Evolutionary conservation across 1,140 invertebrate genomes (phyloP).

Genomic region (Linepithema humile): DNA sequence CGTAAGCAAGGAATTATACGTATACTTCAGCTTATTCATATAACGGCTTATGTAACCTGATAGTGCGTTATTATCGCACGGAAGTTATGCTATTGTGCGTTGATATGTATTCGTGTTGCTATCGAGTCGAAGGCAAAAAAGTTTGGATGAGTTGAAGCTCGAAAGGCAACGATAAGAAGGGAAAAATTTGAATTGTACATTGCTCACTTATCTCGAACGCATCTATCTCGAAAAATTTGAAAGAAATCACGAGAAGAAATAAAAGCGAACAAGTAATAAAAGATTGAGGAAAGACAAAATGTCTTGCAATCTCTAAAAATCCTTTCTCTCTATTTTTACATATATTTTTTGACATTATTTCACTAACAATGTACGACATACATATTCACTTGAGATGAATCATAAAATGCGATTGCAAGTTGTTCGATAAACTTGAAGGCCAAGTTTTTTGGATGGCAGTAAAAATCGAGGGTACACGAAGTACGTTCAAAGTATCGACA

Average conservation of each 20-base stretch:
- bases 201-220: conserved; percentile 1
- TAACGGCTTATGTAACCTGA: conserved; percentile 31
- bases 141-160: conserved; percentile 29
- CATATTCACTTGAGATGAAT: neutral
- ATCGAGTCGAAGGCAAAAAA: conserved; percentile 24
- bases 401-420: neutral
- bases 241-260: neutral
- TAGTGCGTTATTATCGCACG: conserved; percentile 39
- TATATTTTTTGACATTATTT: neutral
- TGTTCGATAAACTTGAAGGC: neutral
- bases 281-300: neutral
- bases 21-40: neutral
- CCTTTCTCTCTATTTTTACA: no score
- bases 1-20: neutral
- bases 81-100: conserved; percentile 31
- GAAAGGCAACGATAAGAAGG: conserved; percentile 39
- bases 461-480: neutral
- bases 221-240: neutral
- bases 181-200: conserved; percentile 19
- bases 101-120: conserved; percentile 22
- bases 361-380: neutral
- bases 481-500: conserved; percentile 32
- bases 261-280: neutral
- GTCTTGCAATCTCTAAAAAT: neutral
- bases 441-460: neutral